Conservation (phyloP, 2,797 vertebrate genomes). For the Catamblyrhynchus diadema region DNA sequence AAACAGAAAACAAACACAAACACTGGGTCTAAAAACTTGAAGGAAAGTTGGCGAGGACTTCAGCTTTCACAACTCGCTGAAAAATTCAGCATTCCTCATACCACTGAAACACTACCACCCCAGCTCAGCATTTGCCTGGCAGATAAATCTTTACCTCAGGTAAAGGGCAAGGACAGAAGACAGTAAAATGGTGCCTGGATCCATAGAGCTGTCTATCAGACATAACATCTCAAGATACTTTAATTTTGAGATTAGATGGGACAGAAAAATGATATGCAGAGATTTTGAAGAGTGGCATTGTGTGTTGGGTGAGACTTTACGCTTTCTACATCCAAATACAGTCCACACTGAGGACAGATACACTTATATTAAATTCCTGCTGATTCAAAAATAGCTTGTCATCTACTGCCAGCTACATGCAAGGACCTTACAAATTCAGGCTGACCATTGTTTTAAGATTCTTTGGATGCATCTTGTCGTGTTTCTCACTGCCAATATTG, state of each 20-base stretch:
- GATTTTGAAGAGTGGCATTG: background rate
- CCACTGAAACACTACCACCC: background rate
- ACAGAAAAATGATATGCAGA: background rate
- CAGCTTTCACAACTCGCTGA: slow-evolving; percentile 18
- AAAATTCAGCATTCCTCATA: slow-evolving; percentile 30
- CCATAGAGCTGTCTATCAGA: background rate
- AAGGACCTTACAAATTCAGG: background rate
- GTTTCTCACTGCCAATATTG: background rate
- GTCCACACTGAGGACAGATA: background rate
- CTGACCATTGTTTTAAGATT: background rate
- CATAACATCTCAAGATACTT: background rate
- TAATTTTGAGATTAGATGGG: background rate
- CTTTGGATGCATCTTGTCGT: background rate
- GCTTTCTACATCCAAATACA: background rate
- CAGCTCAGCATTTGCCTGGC: background rate
- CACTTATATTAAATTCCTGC: background rate
- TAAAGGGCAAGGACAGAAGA: background rate
- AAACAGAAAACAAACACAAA: slow-evolving; percentile 39
- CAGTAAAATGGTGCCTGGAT: background rate
- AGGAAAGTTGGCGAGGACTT: slow-evolving; percentile 5
- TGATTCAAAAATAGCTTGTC: background rate
- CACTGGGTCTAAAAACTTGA: background rate
- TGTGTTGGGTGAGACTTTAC: background rate
- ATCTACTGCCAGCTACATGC: background rate
- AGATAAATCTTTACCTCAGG: background rate